Base-by-base conservation (phyloP, 2,797 vertebrate genomes). In the Diplodus puntazzo region DNA sequence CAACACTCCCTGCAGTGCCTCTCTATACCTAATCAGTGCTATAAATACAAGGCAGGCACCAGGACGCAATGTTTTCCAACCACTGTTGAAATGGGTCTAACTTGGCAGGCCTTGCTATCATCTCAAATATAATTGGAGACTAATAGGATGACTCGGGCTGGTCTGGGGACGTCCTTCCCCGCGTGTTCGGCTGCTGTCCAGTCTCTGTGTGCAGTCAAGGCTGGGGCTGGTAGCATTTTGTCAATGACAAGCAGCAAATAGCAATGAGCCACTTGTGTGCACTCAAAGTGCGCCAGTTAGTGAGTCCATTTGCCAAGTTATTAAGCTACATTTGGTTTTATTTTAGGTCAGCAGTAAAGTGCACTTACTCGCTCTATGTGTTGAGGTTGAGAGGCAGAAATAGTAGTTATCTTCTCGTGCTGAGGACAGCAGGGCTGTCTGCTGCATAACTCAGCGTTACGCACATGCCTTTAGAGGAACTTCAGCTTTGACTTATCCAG, bases 291-390 rank as follows among this genome's bases (percentile, higher is more conserved):
- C 90, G 88, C 83, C 88, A 90, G 92, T 93, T 94, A 93, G 89
- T 46, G 87, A 93, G 89, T 90, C 90, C 88, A 92, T 93, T 91
- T 92, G 89, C 88, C 87, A 92, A 93, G 88, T 92, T 94, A 92
- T 93, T 92, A 92, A 93, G 89, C 91, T 88, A 91, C 85, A 91
- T 92, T 93, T 92, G 89, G 88, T 93, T 94, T 93, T 93, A 93
- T 93, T 94, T 92, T 91, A 90, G 90, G 90, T 94, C 89, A 92
- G 90, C 89, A 88, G 91, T 91, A 91, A 93, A 93, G 91, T 92
- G 92, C 91, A 91, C 93, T 94, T 84, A 86, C 81, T 90, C 81
- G 69, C 82, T 82, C 75, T 78, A 77, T 88, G 85, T 89, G 88
- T 92, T 88, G 76, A 65, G 81, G 83, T 89, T 83, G 87, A 91